Percentiles rank a stretch among this genome's conserved stretches.
Evolutionary conservation across 1,140 invertebrate genomes (phyloP).

Genomic region (Proctacanthus coquilletti): DNA sequence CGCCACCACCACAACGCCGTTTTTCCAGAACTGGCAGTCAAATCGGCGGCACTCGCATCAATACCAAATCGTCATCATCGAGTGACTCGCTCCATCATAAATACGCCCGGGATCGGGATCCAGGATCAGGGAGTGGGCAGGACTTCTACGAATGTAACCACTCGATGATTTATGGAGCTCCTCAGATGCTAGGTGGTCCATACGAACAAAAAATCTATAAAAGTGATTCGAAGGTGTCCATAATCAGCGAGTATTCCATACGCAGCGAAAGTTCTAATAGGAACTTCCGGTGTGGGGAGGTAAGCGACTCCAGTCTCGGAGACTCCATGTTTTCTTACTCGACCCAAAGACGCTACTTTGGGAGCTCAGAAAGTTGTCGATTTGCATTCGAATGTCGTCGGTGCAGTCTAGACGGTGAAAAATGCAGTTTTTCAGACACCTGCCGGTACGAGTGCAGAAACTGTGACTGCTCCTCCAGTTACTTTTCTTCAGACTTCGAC

Average conservation of each 20-base stretch:
- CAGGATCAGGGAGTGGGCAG: not conserved
- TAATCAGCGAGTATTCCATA: constrained; percentile 25
- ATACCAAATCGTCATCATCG: constrained; percentile 27
- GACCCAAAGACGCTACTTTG: constrained; percentile 22
- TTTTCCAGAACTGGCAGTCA: constrained; percentile 4
- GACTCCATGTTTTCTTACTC: constrained; percentile 17
- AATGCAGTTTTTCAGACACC: constrained; percentile 26
- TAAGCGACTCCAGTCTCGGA: constrained; percentile 19
- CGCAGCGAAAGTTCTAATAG: constrained; percentile 24
- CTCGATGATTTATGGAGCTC: constrained; percentile 19
- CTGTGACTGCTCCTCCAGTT: constrained; percentile 28
- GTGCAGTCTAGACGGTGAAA: constrained; percentile 26
- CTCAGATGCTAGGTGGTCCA: constrained; percentile 21
- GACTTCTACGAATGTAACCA: constrained; percentile 19
- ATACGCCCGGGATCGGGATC: not conserved
- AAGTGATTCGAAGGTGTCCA: constrained; percentile 25
- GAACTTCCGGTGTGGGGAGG: constrained; percentile 11
- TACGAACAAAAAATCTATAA: constrained; percentile 27
- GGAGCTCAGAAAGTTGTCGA: constrained; percentile 27
- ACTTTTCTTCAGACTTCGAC: constrained; percentile 30
- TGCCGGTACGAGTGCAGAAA: constrained; percentile 28
- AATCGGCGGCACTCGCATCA: constrained; percentile 19
- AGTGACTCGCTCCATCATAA: constrained; percentile 24
- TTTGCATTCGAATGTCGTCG: constrained; percentile 25
- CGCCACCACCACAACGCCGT: constrained; percentile 10